A percentile compares a stretch with the other conserved stretches of the same genome.
Conservation (phyloP, 2,113 vertebrate genomes). For the Desmodus rotundus region DNA sequence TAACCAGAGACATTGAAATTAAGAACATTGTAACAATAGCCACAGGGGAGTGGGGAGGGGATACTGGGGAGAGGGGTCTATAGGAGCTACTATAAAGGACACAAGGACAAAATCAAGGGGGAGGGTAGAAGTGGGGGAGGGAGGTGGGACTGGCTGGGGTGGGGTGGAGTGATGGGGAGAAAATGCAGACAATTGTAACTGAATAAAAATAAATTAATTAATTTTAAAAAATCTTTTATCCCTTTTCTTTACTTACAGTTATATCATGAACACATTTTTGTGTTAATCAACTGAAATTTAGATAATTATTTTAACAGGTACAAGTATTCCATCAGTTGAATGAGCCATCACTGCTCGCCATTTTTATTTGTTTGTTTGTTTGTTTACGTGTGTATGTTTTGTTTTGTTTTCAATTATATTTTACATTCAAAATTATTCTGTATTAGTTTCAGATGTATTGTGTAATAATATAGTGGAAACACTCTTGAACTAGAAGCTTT, state of each 20-base stretch:
- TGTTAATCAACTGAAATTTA: conserved; percentile 1
- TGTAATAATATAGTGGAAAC: neutral
- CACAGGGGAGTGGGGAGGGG: no score
- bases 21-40: no score
- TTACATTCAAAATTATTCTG: neutral
- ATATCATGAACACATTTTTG: neutral
- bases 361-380: neutral
- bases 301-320: neutral
- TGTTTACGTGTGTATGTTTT: neutral
- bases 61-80: no score
- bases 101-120: no score
- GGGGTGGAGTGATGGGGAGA: no score
- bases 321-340: neutral
- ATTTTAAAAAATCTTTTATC: neutral
- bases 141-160: no score
- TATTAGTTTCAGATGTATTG: neutral
- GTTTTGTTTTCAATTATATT: neutral
- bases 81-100: no score
- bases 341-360: neutral
- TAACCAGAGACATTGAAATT: no score
- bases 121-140: no score
- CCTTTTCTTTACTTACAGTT: neutral
- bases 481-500: neutral
- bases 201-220: no score
- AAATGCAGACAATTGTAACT: no score